Conservation (phyloP, 2,888 invertebrate species). For the Oegoconia quadripuncta region DNA sequence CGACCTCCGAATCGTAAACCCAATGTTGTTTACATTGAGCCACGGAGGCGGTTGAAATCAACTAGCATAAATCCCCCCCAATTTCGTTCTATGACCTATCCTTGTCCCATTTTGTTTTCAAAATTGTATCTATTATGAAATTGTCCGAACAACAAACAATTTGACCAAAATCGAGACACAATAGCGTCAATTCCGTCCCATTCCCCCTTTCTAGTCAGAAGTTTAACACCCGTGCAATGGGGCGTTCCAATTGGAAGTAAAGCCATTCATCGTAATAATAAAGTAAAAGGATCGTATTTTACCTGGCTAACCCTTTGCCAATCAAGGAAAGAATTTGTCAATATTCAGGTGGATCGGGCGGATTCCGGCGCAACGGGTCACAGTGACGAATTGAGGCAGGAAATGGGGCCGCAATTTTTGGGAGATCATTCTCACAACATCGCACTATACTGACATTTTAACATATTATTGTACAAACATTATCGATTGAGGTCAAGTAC, state of each 20-base stretch:
- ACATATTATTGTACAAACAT: no score
- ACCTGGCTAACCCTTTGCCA: slow-evolving; percentile 21
- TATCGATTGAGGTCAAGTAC: no score
- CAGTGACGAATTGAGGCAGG: not conserved
- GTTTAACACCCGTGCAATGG: slow-evolving; percentile 1
- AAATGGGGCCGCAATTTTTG: not conserved
- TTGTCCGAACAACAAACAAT: no score
- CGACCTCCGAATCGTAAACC: no score
- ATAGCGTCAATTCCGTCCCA: slow-evolving; percentile 3
- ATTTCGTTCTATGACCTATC: no score
- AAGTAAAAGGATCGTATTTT: slow-evolving; percentile 16
- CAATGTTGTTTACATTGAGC: no score
- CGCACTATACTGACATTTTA: no score
- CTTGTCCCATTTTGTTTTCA: no score
- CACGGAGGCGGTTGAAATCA: no score
- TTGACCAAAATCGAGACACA: slow-evolving; percentile 6
- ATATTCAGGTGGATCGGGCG: slow-evolving; percentile 16
- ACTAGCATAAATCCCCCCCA: no score
- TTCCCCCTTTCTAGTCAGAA: not conserved
- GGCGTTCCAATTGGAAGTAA: slow-evolving; percentile 1
- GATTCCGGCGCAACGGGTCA: not conserved
- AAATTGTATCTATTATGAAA: no score
- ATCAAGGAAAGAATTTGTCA: slow-evolving; percentile 31
- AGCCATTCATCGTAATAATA: slow-evolving; percentile 5
- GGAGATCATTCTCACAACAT: no score